Base-by-base conservation (phyloP, 1,140 invertebrate species). In the Hylyphantes graminicola region DNA sequence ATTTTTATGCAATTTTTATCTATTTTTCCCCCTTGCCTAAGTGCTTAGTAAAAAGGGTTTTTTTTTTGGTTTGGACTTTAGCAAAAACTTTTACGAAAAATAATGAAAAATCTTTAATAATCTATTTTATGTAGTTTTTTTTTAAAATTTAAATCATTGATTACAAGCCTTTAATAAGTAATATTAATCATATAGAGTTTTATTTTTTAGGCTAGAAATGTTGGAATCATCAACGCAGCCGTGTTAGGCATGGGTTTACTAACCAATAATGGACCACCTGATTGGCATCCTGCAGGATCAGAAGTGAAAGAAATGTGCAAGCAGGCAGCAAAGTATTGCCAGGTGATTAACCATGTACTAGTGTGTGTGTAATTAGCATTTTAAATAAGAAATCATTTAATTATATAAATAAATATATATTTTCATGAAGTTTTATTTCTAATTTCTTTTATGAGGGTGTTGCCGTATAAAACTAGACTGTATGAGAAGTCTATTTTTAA, bases 191-290 rank as follows among this genome's bases (percentile, higher is more conserved):
- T 13, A 54, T 51, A 51, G 6, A 4, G 12, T 88, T 79, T 73
- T 61, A 70, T 86, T 87, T 90, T 91, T 50, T 87, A 96, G 93
- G 89, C 90, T 64, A 91, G 92, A 86, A 91, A 93, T 77, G 88
- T 98, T 12, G 96, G 94, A 35, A 90, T 98, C 17, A 93, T 98
- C 35, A 96, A 95, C 90, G 96, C 96, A 3, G 93, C 95, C 0
- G 91, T 93, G 4, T 93, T 94, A 19, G 93, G 92, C 2, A 94
- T 97, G 94, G 95, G 96, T 11, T 90, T 98, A 13, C 90, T 97
- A 19, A 94, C 94, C 11, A 93, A 95, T 0, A 35, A 81, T 54
- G 51, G 59, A n/a, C 64, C 83, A 72, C 94, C 93, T 79, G 84
- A 87, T 0, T 98, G 96, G 96, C 96, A 98, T 91, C 95, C 95